A percentile compares a stretch with the other conserved stretches of the same genome.
Conservation (phyloP, 2,888 invertebrate genomes). For the Leptinotarsa peninsularis region DNA sequence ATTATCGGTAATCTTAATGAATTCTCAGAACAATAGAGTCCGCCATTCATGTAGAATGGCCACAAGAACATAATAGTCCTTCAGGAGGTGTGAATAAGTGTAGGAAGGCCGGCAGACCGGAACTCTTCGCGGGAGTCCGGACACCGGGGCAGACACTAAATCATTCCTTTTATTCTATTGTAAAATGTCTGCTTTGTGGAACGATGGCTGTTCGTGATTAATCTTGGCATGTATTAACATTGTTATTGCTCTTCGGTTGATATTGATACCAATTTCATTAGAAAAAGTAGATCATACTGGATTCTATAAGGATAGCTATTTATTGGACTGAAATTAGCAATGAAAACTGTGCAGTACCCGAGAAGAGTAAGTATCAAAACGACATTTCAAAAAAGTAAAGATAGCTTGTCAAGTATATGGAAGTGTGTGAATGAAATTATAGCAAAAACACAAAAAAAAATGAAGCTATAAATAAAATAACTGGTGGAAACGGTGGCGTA, state of each 20-base stretch:
- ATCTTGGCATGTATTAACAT: conserved; percentile 45
- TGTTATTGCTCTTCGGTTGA: not conserved
- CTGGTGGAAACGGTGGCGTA: too few species aligned
- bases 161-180: conserved; percentile 51
- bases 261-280: not conserved
- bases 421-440: too few species aligned
- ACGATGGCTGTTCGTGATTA: conserved; percentile 48
- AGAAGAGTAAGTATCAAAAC: too few species aligned
- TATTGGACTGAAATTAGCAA: too few species aligned
- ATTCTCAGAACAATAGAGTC: conserved; percentile 59
- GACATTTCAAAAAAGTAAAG: too few species aligned
- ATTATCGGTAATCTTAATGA: conserved; percentile 64
- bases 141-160: conserved; percentile 48
- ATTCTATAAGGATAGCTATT: too few species aligned
- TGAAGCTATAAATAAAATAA: too few species aligned
- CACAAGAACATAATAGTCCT: conserved; percentile 53
- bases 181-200: conserved; percentile 52
- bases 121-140: conserved; percentile 51
- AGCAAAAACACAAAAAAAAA: too few species aligned
- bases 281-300: too few species aligned
- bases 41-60: conserved; percentile 42
- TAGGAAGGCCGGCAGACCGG: conserved; percentile 53
- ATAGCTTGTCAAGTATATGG: too few species aligned
- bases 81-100: conserved; percentile 55
- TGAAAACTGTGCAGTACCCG: too few species aligned